These are phyloP conservation scores for Cyprichromis sp. DNA, from an alignment of 2,113 vertebrate species.

Conservation along the genomic window DNA sequence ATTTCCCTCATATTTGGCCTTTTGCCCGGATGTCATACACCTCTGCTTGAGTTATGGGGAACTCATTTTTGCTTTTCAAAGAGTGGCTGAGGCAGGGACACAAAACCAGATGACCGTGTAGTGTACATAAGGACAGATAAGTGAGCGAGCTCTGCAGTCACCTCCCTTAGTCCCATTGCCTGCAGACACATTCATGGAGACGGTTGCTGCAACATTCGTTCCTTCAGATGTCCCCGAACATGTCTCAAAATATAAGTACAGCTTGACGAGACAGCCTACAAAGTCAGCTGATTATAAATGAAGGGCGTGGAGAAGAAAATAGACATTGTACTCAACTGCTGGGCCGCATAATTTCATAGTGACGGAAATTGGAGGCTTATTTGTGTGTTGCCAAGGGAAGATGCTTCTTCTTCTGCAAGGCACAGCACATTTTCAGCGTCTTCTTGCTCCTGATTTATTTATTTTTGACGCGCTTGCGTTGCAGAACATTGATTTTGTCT, in stretches of 20 bases:
- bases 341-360: slow-evolving; percentile 48
- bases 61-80: background rate
- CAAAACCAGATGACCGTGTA: background rate
- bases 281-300: slow-evolving; percentile 8
- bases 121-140: background rate
- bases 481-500: background rate
- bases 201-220: background rate
- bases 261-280: background rate
- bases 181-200: background rate
- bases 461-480: background rate
- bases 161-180: background rate
- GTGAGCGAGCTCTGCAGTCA: background rate
- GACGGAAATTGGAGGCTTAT: background rate
- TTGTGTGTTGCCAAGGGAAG: slow-evolving; percentile 20
- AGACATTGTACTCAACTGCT: slow-evolving; percentile 36
- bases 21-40: background rate
- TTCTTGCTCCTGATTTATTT: background rate
- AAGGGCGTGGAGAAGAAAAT: background rate
- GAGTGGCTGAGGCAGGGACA: background rate
- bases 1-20: slow-evolving; percentile 3
- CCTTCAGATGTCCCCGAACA: background rate
- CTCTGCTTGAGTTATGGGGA: slow-evolving; percentile 21
- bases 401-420: background rate
- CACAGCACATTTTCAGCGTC: background rate
- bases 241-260: background rate